Evolutionary conservation across 2,888 invertebrate species (phyloP), one percentile per base, ranked within the genome.

Genomic region (Sympetrum striolatum): DNA sequence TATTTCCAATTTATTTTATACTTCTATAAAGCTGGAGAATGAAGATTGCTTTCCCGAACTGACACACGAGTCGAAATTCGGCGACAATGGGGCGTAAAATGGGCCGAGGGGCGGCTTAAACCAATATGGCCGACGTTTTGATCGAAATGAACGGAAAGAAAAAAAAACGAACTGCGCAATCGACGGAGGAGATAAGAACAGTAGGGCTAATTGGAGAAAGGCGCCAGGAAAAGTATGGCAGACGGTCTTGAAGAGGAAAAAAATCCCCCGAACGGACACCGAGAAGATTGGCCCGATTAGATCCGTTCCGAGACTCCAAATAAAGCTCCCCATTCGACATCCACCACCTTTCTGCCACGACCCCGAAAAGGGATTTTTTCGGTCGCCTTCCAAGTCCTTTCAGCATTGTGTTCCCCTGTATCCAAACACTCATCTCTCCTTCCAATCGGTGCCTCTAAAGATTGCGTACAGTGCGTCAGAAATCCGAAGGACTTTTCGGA

Each of bases 341-440:
- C 80, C 35, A 80, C 80, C 15, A 18, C 53, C 53, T 53, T 53
- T 53, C 53, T 53, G 53, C 44, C 44, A 44, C 44, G 44, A 44
- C 44, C 44, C 44, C 44, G 44, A 44, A 18, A 53, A 18, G 53
- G 53, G 53, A 53, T 53, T 53, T 53, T 53, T 53, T 44, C 6
- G 44, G 44, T 10, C 10, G 44, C 6, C 44, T 6, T 8, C 39
- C 53, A 53, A 31, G 25, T 82, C 53, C 53, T 82, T 82, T 39
- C 81, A 82, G 81, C 53, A 53, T 53, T 39, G 53, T 82, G 81
- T 53, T 82, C 53, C 81, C 35, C 53, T 53, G 53, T 53, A 53
- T 82, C 81, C 81, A 35, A 53, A 48, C 81, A 82, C 81, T 82
- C 81, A 82, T 82, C 81, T 82, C 53, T 53, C 81, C 81, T 18